Base-by-base conservation (phyloP, 1,140 invertebrate genomes). In the Temnothorax nylanderi region DNA sequence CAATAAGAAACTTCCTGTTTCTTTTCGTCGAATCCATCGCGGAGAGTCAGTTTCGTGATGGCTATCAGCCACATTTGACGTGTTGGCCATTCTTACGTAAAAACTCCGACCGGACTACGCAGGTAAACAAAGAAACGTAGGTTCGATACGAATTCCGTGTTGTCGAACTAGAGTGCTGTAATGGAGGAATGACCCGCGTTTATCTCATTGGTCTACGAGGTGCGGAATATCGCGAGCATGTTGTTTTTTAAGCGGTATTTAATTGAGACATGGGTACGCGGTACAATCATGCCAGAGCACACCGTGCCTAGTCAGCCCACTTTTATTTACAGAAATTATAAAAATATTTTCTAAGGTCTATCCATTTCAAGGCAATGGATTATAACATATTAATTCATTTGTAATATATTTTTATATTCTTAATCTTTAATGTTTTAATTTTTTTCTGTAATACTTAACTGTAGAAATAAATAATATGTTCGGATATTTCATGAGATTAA, bases 231-330 rank as follows among this genome's bases (percentile, higher is more conserved):
- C 77, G 60, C 72, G 76, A 69, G 85, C 51, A 65, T 49, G 74
- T 13, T 44, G 13, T 21, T 87, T 87, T 78, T 74, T 47, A 81
- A 80, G 34, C 49, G 34, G 26, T 74, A 64, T 90, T 90, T 88
- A 90, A 90, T 90, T 90, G 81, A 90, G 86, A 88, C 62, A 58
- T 81, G 75, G 64, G 11, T 34, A 49, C 37, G 58, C 34, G 37
- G 54, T 26, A n/a, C n/a, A n/a, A n/a, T n/a, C n/a, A n/a, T n/a
- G n/a, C n/a, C n/a, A n/a, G n/a, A n/a, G n/a, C n/a, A n/a, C n/a
- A n/a, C n/a, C n/a, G n/a, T n/a, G n/a, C n/a, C n/a, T n/a, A n/a
- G n/a, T n/a, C n/a, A n/a, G n/a, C n/a, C n/a, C n/a, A n/a, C n/a
- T n/a, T n/a, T n/a, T n/a, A n/a, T n/a, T n/a, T n/a, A n/a, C n/a